phyloP scores from a whole-genome alignment of 2,888 invertebrate species.

The Blastobasis lacticolella region DNA sequence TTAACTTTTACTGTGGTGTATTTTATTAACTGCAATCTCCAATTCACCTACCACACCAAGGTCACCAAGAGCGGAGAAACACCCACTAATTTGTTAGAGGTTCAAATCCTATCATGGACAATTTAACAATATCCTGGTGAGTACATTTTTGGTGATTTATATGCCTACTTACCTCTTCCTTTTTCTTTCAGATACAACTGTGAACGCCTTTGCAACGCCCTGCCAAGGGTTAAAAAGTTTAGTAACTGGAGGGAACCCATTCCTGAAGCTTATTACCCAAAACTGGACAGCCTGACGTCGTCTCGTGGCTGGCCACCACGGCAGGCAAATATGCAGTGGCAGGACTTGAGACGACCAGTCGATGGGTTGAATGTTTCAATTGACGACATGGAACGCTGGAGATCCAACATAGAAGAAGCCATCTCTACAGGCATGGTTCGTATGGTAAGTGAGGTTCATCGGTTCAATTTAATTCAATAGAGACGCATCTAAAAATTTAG shows the following conservation, averaged over 20 bases:
- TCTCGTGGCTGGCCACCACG: constrained; percentile 84
- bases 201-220: constrained; percentile 82
- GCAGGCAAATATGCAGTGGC: constrained; percentile 71
- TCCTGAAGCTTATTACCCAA: constrained; percentile 87
- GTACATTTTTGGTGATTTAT: background rate
- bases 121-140: no score
- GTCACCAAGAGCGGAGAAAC: no score
- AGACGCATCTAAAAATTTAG: no score
- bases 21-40: no score
- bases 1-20: no score
- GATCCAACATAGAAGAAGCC: constrained; percentile 81
- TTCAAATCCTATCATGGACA: no score
- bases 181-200: constrained; percentile 77
- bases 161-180: background rate
- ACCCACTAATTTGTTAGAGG: no score
- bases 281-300: constrained; percentile 80
- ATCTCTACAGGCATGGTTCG: constrained; percentile 80
- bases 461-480: no score
- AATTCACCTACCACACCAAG: no score
- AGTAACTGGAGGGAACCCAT: constrained; percentile 81
- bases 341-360: constrained; percentile 78
- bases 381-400: constrained; percentile 82
- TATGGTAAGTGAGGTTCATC: constrained; percentile 53
- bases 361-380: constrained; percentile 76
- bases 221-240: constrained; percentile 77